Percentiles rank a stretch among this genome's conserved stretches.
phyloP scores from a whole-genome alignment of 2,888 invertebrate genomes.

The Macrosiphum euphorbiae region DNA sequence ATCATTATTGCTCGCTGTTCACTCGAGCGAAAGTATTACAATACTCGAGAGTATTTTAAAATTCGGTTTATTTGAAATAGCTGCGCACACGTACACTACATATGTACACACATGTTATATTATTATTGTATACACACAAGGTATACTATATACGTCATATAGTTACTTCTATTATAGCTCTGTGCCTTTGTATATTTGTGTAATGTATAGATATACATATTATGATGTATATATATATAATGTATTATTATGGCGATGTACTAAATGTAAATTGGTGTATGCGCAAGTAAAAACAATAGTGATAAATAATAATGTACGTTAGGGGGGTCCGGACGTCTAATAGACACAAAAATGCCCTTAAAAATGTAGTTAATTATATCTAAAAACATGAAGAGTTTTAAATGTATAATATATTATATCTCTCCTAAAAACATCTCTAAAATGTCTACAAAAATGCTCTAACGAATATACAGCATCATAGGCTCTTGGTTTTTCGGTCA shows the following conservation, averaged over 20 bases:
- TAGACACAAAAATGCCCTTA: not conserved
- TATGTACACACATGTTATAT: not conserved
- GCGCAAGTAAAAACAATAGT: not conserved
- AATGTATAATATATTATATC: too few relatives aligned
- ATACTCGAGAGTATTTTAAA: not conserved
- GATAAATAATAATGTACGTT: constrained; percentile 5
- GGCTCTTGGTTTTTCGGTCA: not conserved
- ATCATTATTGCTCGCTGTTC: not conserved
- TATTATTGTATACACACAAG: not conserved
- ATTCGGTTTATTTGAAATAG: constrained; percentile 14
- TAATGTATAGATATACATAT: not conserved
- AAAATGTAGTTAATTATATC: not conserved
- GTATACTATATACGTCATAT: not conserved
- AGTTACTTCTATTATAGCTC: not conserved
- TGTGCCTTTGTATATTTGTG: not conserved
- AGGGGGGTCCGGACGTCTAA: not conserved
- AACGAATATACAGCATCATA: not conserved
- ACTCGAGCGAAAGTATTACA: not conserved
- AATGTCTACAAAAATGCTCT: too few relatives aligned
- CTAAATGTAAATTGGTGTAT: not conserved
- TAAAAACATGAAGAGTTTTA: not conserved
- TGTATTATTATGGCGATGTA: not conserved
- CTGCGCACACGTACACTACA: not conserved
- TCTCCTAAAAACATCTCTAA: too few relatives aligned
- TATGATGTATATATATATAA: not conserved